Base-by-base conservation (phyloP, 2,888 invertebrate species). In the Lacanobia oleracea region DNA sequence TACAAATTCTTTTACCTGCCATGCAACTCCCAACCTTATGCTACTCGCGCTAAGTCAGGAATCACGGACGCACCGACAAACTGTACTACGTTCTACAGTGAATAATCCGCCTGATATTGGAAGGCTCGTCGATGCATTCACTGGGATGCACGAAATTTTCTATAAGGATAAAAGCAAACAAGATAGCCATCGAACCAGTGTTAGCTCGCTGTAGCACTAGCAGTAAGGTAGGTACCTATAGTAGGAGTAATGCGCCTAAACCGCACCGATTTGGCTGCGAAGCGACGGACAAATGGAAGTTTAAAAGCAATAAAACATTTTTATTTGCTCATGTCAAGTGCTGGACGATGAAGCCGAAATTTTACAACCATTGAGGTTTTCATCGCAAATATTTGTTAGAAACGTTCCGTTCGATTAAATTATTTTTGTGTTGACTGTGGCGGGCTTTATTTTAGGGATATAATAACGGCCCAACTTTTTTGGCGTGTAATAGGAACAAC, bases 151-250 rank as follows among this genome's bases (percentile, higher is more conserved):
- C 95, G 90, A 95, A 95, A 95, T 95, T 95, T 95, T 95, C 94
- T 95, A 95, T 95, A 95, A 95, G 95, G 94, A 95, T 95, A 95
- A 95, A 95, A 95, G 95, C 95, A 95, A 95, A 95, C 95, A 95
- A 94, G 96, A 95, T 95, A 93, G 92, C 93, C 93, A 94, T 95
- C 93, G 93, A 88, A 92, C 90, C 93, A 91, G 92, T 94, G 93
- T 93, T 92, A 90, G 59, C 90, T 87, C 91, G 90, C 71, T 82
- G 77, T 80, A 82, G 33, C 33, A 0, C 33, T 33, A 33, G 78
- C 78, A 75, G 78, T 81, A 84, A n/a, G 37, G 14, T 57, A 8
- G 16, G 18, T 18, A 48, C 8, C n/a, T 50, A 82, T 87, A 84
- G 84, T 78, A 82, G 66, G 75, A 81, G 85, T 83, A 81, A 82